phyloP scores from a whole-genome alignment of 2,797 vertebrate species.

The Manis javanica region DNA sequence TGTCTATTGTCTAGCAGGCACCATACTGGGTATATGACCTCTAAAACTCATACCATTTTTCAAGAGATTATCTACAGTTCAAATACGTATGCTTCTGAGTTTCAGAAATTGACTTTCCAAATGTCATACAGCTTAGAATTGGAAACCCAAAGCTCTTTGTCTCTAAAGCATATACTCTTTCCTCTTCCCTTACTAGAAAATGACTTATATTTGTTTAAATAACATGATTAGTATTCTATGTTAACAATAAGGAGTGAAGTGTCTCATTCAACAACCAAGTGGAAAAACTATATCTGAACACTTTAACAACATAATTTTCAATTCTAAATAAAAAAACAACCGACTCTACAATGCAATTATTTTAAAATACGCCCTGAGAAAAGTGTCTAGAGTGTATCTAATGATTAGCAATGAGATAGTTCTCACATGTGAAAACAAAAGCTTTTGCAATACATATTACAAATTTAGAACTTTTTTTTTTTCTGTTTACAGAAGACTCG shows the following conservation, averaged over 20 bases:
- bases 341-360: constrained; percentile 12
- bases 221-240: neutral
- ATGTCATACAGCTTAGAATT: neutral
- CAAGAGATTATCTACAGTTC: neutral
- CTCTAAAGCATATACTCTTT: neutral
- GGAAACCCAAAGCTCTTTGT: neutral
- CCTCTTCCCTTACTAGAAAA: neutral
- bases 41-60: neutral
- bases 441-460: neutral
- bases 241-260: neutral
- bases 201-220: neutral
- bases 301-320: neutral
- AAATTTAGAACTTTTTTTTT: neutral
- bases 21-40: neutral
- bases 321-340: neutral
- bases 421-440: neutral
- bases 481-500: neutral
- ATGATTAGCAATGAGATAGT: neutral
- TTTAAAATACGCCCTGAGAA: constrained; percentile 18
- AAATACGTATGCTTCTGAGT: neutral
- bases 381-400: neutral
- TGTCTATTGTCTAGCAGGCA: neutral
- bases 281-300: neutral
- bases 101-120: constrained; percentile 27
- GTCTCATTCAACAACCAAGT: neutral